Conservation (phyloP, 2,797 vertebrate genomes). For the Sarcophilus harrisii region DNA sequence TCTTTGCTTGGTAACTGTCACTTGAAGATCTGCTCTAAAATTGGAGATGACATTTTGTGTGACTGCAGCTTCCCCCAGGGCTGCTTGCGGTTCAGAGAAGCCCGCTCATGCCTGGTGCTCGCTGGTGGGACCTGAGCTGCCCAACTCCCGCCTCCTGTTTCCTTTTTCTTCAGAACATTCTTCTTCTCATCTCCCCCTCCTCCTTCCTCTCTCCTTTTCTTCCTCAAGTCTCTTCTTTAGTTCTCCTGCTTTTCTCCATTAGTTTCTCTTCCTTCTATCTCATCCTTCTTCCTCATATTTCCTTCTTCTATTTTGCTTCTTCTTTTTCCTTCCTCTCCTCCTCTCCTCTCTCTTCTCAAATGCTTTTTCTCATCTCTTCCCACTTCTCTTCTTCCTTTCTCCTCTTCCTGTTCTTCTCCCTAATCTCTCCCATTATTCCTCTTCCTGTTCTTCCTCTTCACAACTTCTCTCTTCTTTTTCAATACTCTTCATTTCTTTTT, state of each 20-base stretch:
- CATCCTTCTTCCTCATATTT: background rate
- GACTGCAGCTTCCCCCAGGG: background rate
- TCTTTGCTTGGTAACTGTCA: constrained; percentile 5
- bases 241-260: background rate
- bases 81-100: background rate
- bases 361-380: background rate
- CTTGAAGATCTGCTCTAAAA: background rate
- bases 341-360: background rate
- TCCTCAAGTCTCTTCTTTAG: background rate
- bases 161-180: background rate
- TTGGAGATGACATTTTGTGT: background rate
- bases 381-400: background rate
- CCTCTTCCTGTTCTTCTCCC: background rate
- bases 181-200: background rate
- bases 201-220: background rate
- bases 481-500: background rate
- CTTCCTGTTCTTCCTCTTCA: background rate
- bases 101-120: background rate
- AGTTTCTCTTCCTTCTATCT: background rate
- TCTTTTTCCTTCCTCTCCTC: background rate
- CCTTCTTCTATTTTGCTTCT: background rate
- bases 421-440: too few relatives aligned
- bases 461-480: background rate
- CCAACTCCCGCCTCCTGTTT: background rate
- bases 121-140: background rate